Conservation (phyloP, 1,140 invertebrate genomes). For the Stratiolaelaps scimitus region DNA sequence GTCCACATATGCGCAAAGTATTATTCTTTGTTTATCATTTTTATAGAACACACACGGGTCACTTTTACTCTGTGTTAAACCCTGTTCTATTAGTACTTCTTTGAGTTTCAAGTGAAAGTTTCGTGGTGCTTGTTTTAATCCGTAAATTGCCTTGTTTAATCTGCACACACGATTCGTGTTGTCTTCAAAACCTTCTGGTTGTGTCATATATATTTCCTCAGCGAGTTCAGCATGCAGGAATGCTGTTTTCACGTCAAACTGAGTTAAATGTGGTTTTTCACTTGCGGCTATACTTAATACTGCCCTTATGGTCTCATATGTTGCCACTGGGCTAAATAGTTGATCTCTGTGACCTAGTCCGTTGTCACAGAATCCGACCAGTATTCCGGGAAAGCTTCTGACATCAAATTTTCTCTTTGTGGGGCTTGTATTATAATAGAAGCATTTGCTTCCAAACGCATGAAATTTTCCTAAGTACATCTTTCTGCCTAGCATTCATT, state of each 20-base stretch:
- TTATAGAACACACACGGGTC: constrained; percentile 29
- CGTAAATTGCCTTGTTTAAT: too few relatives aligned
- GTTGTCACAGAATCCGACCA: neutral
- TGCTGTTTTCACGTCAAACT: neutral
- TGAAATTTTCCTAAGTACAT: neutral
- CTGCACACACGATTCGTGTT: neutral
- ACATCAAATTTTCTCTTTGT: neutral
- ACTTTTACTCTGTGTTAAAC: too few relatives aligned
- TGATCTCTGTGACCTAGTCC: neutral
- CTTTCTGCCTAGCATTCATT: neutral
- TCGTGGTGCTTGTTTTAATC: neutral
- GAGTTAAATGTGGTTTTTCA: neutral
- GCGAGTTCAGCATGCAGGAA: neutral
- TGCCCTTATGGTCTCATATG: neutral
- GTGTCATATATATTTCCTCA: neutral
- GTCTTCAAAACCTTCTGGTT: neutral
- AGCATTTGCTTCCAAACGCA: neutral
- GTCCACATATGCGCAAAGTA: constrained; percentile 32
- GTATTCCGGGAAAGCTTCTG: neutral
- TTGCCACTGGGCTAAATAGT: neutral
- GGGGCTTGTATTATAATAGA: neutral
- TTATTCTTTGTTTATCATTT: constrained; percentile 8
- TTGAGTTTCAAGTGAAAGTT: neutral
- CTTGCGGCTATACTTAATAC: neutral
- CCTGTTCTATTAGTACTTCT: neutral